These are phyloP conservation scores for Plutomurus gul DNA, from an alignment of 1,140 invertebrate species.

Conservation along the genomic window DNA sequence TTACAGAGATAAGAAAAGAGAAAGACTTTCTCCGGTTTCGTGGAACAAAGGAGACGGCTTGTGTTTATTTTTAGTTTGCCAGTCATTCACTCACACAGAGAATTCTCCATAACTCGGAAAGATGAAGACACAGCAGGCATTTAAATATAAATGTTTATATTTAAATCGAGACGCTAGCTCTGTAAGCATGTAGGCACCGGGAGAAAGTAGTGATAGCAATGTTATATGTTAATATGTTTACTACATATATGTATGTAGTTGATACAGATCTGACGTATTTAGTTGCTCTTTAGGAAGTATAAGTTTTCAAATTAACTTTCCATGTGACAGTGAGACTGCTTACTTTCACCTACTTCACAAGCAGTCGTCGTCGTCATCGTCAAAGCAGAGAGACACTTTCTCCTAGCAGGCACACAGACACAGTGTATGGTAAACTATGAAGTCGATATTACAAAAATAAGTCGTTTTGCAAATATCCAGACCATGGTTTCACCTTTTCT, in stretches of 20 bases:
- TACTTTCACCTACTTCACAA: background rate
- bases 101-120: too few species aligned
- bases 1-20: too few species aligned
- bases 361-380: background rate
- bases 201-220: too few species aligned
- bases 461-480: background rate
- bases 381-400: background rate
- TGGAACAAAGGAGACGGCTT: too few species aligned
- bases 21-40: too few species aligned
- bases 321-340: background rate
- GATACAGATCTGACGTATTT: background rate
- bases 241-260: background rate
- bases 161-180: too few species aligned
- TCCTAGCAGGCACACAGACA: background rate
- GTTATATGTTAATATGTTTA: background rate
- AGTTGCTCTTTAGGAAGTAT: background rate
- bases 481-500: slow-evolving; percentile 4
- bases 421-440: background rate
- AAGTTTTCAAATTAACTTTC: slow-evolving; percentile 15
- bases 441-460: background rate
- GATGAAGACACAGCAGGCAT: too few species aligned
- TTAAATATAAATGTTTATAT: too few species aligned
- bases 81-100: too few species aligned
- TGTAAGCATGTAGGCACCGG: too few species aligned
- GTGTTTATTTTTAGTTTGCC: too few species aligned